Conservation (phyloP, 2,888 invertebrate genomes). For the Pristionchus fissidentatus region DNA sequence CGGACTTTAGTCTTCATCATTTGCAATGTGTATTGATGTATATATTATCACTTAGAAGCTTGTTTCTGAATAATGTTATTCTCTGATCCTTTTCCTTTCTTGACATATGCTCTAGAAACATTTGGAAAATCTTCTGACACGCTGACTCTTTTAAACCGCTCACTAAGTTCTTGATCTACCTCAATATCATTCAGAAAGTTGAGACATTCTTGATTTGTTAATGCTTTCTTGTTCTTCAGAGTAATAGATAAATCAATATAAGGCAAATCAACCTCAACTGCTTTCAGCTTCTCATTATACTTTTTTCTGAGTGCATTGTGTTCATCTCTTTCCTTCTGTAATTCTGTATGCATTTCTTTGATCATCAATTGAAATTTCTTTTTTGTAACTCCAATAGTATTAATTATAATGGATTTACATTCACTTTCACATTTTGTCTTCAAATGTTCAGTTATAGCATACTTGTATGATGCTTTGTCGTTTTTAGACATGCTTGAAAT, state of each 20-base stretch:
- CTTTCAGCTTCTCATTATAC: too few relatives aligned
- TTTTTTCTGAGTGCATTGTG: background rate
- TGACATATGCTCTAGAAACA: too few relatives aligned
- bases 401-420: too few relatives aligned
- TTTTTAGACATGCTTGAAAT: too few relatives aligned
- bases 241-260: background rate
- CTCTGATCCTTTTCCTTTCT: background rate
- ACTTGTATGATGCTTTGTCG: too few relatives aligned
- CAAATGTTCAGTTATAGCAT: too few relatives aligned
- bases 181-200: background rate
- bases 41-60: background rate
- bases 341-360: background rate
- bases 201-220: background rate
- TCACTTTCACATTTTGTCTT: slow-evolving; percentile 10
- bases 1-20: slow-evolving; percentile 47
- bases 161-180: background rate
- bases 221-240: too few relatives aligned
- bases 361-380: background rate
- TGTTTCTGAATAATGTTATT: background rate
- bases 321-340: slow-evolving; percentile 2
- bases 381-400: background rate
- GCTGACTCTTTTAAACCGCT: background rate
- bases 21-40: background rate
- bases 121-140: too few relatives aligned
- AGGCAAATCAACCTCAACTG: background rate